A percentile compares a stretch with the other conserved stretches of the same genome.
Evolutionary conservation across 2,888 invertebrate genomes (phyloP).

Genomic region (Sphaeridia pumilis): DNA sequence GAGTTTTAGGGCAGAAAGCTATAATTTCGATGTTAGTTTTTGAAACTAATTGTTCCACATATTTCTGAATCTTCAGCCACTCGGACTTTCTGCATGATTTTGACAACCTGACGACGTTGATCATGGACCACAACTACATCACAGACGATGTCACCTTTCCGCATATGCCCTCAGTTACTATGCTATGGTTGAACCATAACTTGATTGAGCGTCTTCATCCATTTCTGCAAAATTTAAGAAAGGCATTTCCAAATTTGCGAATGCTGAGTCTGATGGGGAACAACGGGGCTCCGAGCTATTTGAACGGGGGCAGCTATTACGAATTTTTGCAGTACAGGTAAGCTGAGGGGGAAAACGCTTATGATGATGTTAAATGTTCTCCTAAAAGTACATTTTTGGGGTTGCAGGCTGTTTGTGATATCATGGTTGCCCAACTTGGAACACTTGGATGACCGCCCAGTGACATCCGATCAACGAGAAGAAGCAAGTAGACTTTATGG

Average conservation of each 20-base stretch:
- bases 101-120: constrained; percentile 59
- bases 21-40: not conserved
- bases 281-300: constrained; percentile 62
- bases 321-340: constrained; percentile 67
- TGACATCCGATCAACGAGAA: constrained; percentile 53
- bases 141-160: constrained; percentile 59
- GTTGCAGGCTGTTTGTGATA: constrained; percentile 61
- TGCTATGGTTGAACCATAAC: constrained; percentile 59
- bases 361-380: not conserved
- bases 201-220: constrained; percentile 52
- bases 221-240: constrained; percentile 57
- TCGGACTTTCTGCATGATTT: constrained; percentile 61
- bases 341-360: constrained; percentile 13
- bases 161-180: constrained; percentile 53
- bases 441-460: constrained; percentile 57
- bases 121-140: constrained; percentile 68
- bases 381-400: no score
- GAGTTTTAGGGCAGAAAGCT: constrained; percentile 38
- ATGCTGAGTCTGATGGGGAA: constrained; percentile 77
- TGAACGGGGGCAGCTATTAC: constrained; percentile 61
- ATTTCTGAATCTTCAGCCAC: constrained; percentile 47
- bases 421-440: constrained; percentile 56
- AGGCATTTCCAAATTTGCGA: constrained; percentile 59
- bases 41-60: not conserved
- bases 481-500: constrained; percentile 53